phyloP scores from a whole-genome alignment of 2,888 invertebrate genomes.

The Linyphia triangularis region DNA sequence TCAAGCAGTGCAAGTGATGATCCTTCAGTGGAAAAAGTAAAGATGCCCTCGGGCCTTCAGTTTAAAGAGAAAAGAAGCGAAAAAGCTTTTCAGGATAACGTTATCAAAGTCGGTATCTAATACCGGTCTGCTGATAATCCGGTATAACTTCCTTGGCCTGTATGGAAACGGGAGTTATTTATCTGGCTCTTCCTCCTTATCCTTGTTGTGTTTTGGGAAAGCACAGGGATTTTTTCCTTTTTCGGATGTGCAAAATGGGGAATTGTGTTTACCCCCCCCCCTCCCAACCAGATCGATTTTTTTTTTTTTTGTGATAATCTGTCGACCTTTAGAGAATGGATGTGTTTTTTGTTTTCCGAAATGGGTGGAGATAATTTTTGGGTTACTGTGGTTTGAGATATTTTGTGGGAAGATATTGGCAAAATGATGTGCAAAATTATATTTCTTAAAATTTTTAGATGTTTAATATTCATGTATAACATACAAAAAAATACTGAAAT shows the following conservation, averaged over 20 bases:
- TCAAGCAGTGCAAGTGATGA: constrained; percentile 10
- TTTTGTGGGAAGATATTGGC: no score
- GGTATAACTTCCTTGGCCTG: not conserved
- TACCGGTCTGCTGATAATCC: constrained; percentile 20
- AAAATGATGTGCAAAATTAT: no score
- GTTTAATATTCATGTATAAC: no score
- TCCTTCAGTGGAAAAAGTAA: constrained; percentile 29
- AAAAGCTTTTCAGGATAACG: constrained; percentile 39
- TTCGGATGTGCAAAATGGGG: not conserved
- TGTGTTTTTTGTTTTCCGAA: not conserved
- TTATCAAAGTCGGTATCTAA: constrained; percentile 38
- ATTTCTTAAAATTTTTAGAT: no score
- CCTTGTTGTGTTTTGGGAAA: not conserved
- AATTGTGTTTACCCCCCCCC: not conserved
- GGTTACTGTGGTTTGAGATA: no score
- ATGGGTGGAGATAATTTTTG: no score
- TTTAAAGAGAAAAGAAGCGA: constrained; percentile 20
- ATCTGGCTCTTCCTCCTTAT: not conserved
- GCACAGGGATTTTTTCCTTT: not conserved
- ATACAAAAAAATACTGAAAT: no score
- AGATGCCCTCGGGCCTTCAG: constrained; percentile 5
- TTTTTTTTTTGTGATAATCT: not conserved
- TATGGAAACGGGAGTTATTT: not conserved
- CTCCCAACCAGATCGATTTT: not conserved
- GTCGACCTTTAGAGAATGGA: not conserved